These are phyloP conservation scores for Pogona vitticeps DNA, from an alignment of 2,113 vertebrate genomes.

Conservation along the genomic window DNA sequence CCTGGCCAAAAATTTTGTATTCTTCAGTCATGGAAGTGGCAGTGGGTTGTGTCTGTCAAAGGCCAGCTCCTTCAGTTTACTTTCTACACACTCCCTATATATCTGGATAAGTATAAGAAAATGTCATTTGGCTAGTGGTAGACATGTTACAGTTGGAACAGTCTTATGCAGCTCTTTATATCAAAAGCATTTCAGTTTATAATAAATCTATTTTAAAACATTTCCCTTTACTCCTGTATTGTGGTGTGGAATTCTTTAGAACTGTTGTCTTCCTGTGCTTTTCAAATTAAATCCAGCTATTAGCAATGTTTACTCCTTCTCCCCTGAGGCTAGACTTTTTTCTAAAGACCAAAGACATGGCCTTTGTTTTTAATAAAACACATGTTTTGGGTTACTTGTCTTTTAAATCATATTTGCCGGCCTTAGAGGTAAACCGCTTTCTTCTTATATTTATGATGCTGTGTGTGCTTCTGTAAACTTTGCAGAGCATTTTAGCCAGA, in stretches of 20 bases:
- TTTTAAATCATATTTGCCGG: conserved; percentile 39
- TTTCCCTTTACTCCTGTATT: not conserved
- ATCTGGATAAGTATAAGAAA: not conserved
- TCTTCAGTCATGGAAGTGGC: not conserved
- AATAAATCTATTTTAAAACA: not conserved
- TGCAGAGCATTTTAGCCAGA: not conserved
- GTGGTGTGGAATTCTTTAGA: conserved; percentile 47
- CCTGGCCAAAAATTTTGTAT: not conserved
- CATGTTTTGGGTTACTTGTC: conserved; percentile 53
- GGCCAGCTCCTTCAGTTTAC: not conserved
- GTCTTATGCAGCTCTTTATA: conserved; percentile 11
- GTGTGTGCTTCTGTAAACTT: conserved; percentile 8
- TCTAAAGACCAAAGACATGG: conserved; percentile 46
- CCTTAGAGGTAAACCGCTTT: conserved; percentile 40
- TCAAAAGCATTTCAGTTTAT: conserved; percentile 19
- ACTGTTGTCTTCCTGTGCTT: conserved; percentile 44
- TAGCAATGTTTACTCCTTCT: conserved; percentile 52
- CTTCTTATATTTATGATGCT: conserved; percentile 7
- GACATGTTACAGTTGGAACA: conserved; percentile 12
- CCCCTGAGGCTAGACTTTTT: conserved; percentile 47
- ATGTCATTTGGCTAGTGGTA: not conserved
- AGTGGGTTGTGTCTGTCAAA: not conserved
- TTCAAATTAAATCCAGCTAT: conserved; percentile 66
- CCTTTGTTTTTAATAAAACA: conserved; percentile 23
- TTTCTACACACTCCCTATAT: not conserved